These are phyloP conservation scores for Dendronephthya gigantea DNA, from an alignment of 64 coral and sea anemone genomes.

Conservation along the genomic window DNA sequence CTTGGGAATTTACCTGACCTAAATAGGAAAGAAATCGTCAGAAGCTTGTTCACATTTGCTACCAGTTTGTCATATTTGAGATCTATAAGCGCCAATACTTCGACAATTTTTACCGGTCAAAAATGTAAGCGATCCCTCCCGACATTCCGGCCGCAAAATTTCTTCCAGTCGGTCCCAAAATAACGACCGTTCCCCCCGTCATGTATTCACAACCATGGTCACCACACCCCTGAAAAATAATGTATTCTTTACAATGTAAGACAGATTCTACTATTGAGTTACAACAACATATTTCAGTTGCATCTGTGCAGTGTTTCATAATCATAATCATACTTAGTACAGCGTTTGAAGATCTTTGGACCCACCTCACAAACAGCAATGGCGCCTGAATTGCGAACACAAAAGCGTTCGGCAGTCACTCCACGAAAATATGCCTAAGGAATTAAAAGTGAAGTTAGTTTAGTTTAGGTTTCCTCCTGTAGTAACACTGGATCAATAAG, in stretches of 20 bases:
- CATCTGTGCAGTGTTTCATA: no score
- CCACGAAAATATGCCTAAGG: slow-evolving; percentile 73
- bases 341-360: no score
- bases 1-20: slow-evolving; percentile 20
- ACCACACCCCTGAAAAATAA: slow-evolving; percentile 59
- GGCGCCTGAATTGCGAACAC: slow-evolving; percentile 78
- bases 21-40: no score
- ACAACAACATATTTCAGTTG: no score
- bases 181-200: slow-evolving; percentile 68
- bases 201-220: slow-evolving; percentile 98
- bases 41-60: not conserved
- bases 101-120: slow-evolving; percentile 38
- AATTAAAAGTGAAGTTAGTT: not conserved
- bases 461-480: no score
- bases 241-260: no score
- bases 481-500: no score
- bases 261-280: no score
- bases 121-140: slow-evolving; percentile 73
- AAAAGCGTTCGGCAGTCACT: slow-evolving; percentile 74
- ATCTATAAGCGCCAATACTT: no score
- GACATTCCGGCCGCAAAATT: slow-evolving; percentile 97
- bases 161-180: slow-evolving; percentile 68
- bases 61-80: no score
- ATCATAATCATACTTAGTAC: no score
- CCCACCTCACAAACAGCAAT: slow-evolving; percentile 69